These are phyloP conservation scores for Osmerus eperlanus DNA, from an alignment of 2,113 vertebrate genomes.

Conservation along the genomic window DNA sequence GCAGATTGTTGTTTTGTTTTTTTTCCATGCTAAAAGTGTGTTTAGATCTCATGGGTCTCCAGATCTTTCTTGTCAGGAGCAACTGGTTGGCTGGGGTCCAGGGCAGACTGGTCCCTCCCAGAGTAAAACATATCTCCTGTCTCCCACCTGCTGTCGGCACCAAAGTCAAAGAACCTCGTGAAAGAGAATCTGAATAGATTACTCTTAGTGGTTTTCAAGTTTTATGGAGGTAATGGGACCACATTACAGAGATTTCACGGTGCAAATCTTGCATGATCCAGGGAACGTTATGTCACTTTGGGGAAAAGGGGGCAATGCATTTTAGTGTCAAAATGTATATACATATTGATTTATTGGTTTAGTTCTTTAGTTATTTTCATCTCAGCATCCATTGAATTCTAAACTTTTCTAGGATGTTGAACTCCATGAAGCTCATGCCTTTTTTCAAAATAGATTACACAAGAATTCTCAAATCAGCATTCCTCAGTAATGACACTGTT, in stretches of 20 bases:
- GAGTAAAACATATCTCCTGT: conserved; percentile 26
- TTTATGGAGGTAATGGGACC: conserved; percentile 55
- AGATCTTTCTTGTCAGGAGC: too few species aligned
- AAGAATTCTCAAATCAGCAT: conserved; percentile 41
- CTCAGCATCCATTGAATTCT: background rate
- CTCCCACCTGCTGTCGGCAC: conserved; percentile 46
- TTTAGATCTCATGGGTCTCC: too few species aligned
- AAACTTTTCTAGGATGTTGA: too few species aligned
- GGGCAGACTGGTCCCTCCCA: too few species aligned
- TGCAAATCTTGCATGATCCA: conserved; percentile 13
- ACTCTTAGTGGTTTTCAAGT: conserved; percentile 49
- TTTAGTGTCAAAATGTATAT: background rate
- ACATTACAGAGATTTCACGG: conserved; percentile 53
- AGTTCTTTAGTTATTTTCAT: conserved; percentile 12
- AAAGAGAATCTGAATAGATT: conserved; percentile 53
- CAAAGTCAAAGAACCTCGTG: conserved; percentile 30
- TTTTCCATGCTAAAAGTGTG: too few species aligned
- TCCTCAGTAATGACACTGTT: conserved; percentile 49
- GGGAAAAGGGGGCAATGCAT: background rate
- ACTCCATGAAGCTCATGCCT: background rate
- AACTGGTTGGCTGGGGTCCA: too few species aligned
- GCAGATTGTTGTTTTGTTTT: too few species aligned
- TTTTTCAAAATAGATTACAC: conserved; percentile 28
- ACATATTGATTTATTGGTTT: background rate
- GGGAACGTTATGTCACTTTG: background rate